Conservation (phyloP, 2,797 vertebrate genomes). For the Erpetoichthys calabaricus region DNA sequence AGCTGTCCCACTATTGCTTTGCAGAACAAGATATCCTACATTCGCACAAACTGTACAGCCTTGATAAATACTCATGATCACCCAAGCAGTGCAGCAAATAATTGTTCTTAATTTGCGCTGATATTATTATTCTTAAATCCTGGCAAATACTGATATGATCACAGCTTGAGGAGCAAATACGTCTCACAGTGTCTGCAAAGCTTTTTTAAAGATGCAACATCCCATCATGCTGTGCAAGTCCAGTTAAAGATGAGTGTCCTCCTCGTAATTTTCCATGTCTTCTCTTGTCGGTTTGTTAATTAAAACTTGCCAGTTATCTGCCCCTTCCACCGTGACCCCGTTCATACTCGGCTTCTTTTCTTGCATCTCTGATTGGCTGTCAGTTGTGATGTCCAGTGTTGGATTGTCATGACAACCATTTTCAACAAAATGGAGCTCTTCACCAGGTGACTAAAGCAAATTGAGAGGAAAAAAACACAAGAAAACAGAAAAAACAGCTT, state of each 20-base stretch:
- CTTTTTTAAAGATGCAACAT: not conserved
- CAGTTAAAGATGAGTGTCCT: conserved; percentile 84
- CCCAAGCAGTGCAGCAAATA: no score
- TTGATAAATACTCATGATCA: no score
- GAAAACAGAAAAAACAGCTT: no score
- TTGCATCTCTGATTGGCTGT: conserved; percentile 78
- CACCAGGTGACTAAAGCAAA: conserved; percentile 53
- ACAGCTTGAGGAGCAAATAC: no score
- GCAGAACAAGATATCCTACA: no score
- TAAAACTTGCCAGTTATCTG: conserved; percentile 72
- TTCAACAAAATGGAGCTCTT: conserved; percentile 93
- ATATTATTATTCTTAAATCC: no score
- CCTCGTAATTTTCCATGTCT: conserved; percentile 76
- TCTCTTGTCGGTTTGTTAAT: conserved; percentile 74
- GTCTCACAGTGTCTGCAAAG: no score
- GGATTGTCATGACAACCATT: conserved; percentile 97
- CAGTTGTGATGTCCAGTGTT: conserved; percentile 80
- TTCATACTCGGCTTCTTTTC: conserved; percentile 84
- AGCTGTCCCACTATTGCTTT: no score
- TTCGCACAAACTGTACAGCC: no score
- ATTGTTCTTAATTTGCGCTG: no score
- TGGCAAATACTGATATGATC: no score
- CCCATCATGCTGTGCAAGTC: conserved; percentile 1
- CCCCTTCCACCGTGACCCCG: conserved; percentile 55
- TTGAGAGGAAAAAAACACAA: conserved; percentile 10